These are phyloP conservation scores for Tragelaphus scriptus DNA, from an alignment of 2,113 vertebrate genomes.

Conservation along the genomic window DNA sequence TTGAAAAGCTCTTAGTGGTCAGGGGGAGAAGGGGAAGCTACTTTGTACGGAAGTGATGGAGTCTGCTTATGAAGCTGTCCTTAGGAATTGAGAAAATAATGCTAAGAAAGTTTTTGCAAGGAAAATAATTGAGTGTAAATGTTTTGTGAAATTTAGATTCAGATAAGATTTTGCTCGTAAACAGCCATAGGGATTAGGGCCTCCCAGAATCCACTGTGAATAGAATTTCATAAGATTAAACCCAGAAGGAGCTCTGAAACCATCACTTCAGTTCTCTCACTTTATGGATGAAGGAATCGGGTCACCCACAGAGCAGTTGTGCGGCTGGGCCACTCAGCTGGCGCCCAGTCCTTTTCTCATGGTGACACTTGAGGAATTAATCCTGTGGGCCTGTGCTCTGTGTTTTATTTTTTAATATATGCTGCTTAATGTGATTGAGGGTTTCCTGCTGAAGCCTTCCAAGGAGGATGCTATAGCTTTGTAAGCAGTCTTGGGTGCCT, in stretches of 20 bases:
- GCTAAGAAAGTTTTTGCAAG: not conserved
- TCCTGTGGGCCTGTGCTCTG: not conserved
- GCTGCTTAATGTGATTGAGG: not conserved
- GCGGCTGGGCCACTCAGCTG: rapidly evolving
- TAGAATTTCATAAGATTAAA: not conserved
- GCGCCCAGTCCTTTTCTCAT: not conserved
- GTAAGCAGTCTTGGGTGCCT: rapidly evolving
- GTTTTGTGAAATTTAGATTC: not conserved
- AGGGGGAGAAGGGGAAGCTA: not conserved
- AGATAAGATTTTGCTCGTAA: not conserved
- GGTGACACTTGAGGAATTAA: no score
- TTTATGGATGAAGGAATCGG: not conserved
- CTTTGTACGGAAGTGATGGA: not conserved
- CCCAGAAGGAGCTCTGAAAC: not conserved
- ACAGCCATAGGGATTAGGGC: not conserved
- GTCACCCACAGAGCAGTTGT: not conserved
- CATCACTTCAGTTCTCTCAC: rapidly evolving
- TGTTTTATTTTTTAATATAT: not conserved
- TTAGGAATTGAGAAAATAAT: not conserved
- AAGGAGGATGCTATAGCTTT: not conserved
- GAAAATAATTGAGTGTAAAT: not conserved
- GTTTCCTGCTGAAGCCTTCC: not conserved
- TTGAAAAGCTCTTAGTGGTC: not conserved
- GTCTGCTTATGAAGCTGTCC: not conserved
- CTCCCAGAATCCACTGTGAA: not conserved